Evolutionary conservation across 2,797 vertebrate genomes (phyloP).

Genomic region (Acipenser oxyrinchus): DNA sequence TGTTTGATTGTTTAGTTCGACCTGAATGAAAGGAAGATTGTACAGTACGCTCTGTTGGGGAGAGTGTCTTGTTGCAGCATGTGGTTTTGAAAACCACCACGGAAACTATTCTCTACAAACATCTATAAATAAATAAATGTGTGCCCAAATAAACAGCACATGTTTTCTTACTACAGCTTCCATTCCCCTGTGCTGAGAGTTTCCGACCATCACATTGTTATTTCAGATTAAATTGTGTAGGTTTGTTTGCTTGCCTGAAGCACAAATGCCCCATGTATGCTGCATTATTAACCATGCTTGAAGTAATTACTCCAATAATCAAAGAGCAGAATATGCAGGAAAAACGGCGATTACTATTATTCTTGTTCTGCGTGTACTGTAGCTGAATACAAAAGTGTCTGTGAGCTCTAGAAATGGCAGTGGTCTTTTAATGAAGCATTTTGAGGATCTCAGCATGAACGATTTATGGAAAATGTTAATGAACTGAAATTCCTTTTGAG

Average conservation of each 20-base stretch:
- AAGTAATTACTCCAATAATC: constrained; percentile 3
- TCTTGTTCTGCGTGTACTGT: not conserved
- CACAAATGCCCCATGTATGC: not conserved
- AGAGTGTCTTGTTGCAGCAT: no score
- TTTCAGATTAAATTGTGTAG: not conserved
- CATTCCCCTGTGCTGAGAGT: not conserved
- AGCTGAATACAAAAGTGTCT: not conserved
- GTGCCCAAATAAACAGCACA: no score
- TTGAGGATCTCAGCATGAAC: not conserved
- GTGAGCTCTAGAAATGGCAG: not conserved
- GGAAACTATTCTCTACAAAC: no score
- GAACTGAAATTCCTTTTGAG: not conserved
- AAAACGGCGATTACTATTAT: not conserved
- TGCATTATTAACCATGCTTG: constrained; percentile 5
- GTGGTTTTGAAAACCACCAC: no score
- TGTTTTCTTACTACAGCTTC: no score
- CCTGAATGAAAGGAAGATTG: no score
- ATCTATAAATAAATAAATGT: no score
- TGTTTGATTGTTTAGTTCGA: no score
- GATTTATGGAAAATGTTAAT: constrained; percentile 5
- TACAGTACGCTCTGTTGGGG: no score
- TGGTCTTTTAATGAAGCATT: not conserved
- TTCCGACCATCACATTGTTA: not conserved
- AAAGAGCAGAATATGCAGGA: not conserved
- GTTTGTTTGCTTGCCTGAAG: not conserved